Conservation (phyloP, 2,113 vertebrate species). For the Recurvirostra avosetta region DNA sequence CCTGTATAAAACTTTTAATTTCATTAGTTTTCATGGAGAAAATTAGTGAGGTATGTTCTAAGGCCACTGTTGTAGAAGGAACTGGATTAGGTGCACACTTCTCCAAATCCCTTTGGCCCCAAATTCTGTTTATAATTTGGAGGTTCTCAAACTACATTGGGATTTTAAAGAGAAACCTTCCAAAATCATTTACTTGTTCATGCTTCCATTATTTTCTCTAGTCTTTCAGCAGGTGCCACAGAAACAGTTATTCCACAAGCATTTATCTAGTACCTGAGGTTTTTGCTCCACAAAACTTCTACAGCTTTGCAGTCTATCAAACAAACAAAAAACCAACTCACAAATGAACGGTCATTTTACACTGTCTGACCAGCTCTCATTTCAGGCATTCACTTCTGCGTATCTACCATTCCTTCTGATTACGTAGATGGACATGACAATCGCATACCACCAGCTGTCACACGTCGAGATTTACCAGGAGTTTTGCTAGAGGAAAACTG, state of each 20-base stretch:
- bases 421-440: accelerated
- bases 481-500: neutral
- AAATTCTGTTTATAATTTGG: neutral
- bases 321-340: neutral
- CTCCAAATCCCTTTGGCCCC: neutral
- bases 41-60: neutral
- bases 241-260: neutral
- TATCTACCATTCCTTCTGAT: neutral
- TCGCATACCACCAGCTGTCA: neutral
- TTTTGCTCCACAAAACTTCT: neutral
- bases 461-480: neutral
- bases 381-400: neutral
- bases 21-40: neutral
- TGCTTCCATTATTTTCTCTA: neutral
- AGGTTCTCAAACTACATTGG: neutral
- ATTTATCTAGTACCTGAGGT: neutral
- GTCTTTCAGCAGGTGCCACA: neutral
- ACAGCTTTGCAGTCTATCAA: neutral
- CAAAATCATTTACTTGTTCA: neutral
- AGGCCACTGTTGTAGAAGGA: neutral
- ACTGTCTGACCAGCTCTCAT: neutral
- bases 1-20: neutral
- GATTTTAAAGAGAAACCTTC: neutral
- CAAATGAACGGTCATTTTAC: neutral
- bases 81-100: neutral